Evolutionary conservation across 2,113 vertebrate species (phyloP).

Genomic region (Dasyurus viverrinus): DNA sequence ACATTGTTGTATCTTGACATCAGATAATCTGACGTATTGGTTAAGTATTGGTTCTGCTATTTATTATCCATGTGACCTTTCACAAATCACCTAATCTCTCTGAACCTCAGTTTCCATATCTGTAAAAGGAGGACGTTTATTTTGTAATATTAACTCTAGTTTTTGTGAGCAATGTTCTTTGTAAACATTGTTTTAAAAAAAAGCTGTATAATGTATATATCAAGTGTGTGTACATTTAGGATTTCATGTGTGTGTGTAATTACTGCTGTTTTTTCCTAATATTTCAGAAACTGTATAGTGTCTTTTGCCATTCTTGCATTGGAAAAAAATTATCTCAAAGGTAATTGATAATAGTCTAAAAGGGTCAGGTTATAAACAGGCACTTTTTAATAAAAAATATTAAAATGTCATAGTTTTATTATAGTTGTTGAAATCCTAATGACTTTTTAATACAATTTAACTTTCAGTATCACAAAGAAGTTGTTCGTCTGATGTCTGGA

Average conservation of each 20-base stretch:
- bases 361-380: background rate
- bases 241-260: background rate
- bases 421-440: slow-evolving; percentile 36
- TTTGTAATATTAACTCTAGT: background rate
- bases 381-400: background rate
- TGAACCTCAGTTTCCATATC: background rate
- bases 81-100: background rate
- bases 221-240: background rate
- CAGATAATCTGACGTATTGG: no score
- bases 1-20: no score
- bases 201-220: background rate
- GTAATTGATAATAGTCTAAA: background rate
- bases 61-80: background rate
- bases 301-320: background rate
- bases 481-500: slow-evolving; percentile 98
- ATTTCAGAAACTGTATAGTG: background rate
- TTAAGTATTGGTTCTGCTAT: no score
- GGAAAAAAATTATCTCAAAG: background rate
- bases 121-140: background rate
- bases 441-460: slow-evolving; percentile 44
- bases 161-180: background rate
- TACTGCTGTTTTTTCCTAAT: background rate
- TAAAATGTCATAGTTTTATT: background rate
- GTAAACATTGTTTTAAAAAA: background rate
- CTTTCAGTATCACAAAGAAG: slow-evolving; percentile 97